Evolutionary conservation across 2,797 vertebrate species (phyloP).

Genomic region (Jordanella pulchra): DNA sequence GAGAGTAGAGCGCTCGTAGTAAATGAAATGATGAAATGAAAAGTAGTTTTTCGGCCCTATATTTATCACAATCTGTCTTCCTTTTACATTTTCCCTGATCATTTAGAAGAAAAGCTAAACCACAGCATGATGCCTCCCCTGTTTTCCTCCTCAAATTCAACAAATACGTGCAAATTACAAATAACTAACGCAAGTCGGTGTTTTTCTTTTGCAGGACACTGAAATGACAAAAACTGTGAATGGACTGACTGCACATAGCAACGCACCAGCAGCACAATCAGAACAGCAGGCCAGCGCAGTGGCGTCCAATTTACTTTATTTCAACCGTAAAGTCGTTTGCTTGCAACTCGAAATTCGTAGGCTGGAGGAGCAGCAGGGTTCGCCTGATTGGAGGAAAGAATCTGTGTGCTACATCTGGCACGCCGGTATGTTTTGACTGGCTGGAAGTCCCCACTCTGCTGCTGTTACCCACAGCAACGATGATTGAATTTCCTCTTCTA

Average conservation of each 20-base stretch:
- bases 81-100: no score
- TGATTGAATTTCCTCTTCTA: conserved; percentile 53
- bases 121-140: no score
- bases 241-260: background rate
- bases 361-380: conserved; percentile 12
- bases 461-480: conserved; percentile 46
- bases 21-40: no score
- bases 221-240: background rate
- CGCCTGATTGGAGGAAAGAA: conserved; percentile 27
- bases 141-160: background rate
- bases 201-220: no score
- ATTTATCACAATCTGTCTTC: no score
- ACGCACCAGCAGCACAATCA: background rate
- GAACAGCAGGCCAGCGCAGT: conserved; percentile 18
- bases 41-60: no score
- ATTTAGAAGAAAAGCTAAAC: no score
- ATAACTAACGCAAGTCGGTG: background rate
- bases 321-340: conserved; percentile 24
- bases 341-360: conserved; percentile 5
- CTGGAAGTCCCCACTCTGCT: conserved; percentile 18
- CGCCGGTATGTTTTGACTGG: conserved; percentile 28
- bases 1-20: no score
- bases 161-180: background rate
- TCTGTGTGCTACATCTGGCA: conserved; percentile 52
- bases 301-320: conserved; percentile 27